phyloP scores from a whole-genome alignment of 2,797 vertebrate genomes.

The Pangasius krempfi region DNA sequence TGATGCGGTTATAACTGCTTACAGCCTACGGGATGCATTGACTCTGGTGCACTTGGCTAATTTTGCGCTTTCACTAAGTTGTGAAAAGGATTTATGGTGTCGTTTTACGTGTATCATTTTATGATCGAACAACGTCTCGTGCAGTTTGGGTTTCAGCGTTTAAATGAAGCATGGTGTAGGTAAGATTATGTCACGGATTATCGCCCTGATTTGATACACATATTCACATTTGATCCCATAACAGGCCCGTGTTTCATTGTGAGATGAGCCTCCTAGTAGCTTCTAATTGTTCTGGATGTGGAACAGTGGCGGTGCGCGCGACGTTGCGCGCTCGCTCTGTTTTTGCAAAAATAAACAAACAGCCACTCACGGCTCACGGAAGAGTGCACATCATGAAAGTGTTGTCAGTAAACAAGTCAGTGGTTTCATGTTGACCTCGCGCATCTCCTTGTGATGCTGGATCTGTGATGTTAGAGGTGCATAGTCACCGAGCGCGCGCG shows the following conservation, averaged over 20 bases:
- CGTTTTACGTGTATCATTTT: background rate
- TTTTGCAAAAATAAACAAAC: background rate
- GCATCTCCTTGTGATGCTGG: background rate
- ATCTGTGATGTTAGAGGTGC: background rate
- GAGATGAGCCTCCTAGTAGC: background rate
- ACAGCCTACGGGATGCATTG: background rate
- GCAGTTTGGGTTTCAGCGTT: background rate
- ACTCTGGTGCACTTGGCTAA: background rate
- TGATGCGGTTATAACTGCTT: background rate
- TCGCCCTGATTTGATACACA: background rate
- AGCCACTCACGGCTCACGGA: too few relatives aligned
- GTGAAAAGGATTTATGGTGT: background rate
- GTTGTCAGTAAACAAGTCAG: background rate
- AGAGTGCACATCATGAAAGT: background rate
- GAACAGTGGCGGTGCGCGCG: background rate
- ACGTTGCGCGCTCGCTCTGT: background rate
- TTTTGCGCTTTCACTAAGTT: slow-evolving; percentile 9
- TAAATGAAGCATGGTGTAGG: background rate
- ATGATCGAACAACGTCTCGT: background rate
- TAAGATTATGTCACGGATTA: background rate
- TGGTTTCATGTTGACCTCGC: too few relatives aligned
- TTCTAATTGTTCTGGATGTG: slow-evolving; percentile 1
- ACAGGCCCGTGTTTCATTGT: background rate
- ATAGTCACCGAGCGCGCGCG: background rate
- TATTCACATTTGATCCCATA: background rate